Evolutionary conservation across 2,113 vertebrate genomes (phyloP).

Genomic region (Atractosteus spatula): DNA sequence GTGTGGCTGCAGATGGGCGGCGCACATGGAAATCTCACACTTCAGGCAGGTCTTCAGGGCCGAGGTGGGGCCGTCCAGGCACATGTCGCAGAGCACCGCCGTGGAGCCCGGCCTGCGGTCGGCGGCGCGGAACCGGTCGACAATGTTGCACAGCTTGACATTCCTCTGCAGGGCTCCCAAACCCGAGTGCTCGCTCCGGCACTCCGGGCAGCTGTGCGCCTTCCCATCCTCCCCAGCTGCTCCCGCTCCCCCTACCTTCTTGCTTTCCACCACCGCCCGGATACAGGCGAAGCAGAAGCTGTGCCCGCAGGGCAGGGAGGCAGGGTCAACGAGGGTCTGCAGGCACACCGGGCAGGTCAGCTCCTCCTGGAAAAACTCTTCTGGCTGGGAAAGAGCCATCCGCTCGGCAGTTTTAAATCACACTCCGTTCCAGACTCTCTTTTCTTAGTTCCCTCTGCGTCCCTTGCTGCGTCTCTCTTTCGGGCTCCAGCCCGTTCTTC

Average conservation of each 20-base stretch:
- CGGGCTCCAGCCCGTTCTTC: too few relatives aligned
- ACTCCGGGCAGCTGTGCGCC: conserved; percentile 20
- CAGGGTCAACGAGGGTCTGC: conserved; percentile 17
- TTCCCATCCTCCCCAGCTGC: too few relatives aligned
- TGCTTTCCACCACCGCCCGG: background rate
- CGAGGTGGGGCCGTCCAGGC: conserved; percentile 34
- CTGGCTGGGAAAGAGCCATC: too few relatives aligned
- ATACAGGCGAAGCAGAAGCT: conserved; percentile 25
- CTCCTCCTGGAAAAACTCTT: background rate
- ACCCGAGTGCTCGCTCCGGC: conserved; percentile 40
- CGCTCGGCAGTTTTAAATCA: too few relatives aligned
- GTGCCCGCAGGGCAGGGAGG: conserved; percentile 24
- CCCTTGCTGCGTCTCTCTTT: too few relatives aligned
- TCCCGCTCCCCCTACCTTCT: background rate
- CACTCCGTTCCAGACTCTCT: too few relatives aligned
- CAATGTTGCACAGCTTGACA: conserved; percentile 61
- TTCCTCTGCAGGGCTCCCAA: conserved; percentile 49
- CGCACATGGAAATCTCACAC: conserved; percentile 65
- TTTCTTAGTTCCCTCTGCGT: too few relatives aligned
- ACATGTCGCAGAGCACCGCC: conserved; percentile 54
- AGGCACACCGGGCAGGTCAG: conserved; percentile 17
- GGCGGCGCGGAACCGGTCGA: conserved; percentile 43
- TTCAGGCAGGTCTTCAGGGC: conserved; percentile 63
- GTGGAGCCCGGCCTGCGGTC: background rate
- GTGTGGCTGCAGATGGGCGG: conserved; percentile 59